These are phyloP conservation scores for Astropecten irregularis DNA, from an alignment of 53 echinoderm and acorn worm species.

Conservation along the genomic window DNA sequence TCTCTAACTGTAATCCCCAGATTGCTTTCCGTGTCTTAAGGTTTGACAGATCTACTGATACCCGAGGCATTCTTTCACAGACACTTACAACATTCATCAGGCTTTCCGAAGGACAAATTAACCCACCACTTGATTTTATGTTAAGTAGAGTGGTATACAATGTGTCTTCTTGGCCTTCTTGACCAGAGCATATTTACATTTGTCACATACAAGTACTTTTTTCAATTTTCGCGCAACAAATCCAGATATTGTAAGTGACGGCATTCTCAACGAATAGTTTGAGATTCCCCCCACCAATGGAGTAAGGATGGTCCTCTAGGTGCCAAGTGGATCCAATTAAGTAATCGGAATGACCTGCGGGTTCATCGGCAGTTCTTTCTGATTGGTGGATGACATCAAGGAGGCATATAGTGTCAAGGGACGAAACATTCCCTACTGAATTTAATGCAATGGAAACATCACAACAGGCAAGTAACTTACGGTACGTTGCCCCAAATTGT, in stretches of 20 bases:
- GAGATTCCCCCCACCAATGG: neutral
- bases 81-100: neutral
- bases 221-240: neutral
- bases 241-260: neutral
- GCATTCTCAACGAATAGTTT: neutral
- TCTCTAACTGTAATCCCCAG: neutral
- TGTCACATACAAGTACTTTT: neutral
- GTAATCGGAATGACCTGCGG: neutral
- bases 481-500: neutral
- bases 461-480: constrained; percentile 1
- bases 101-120: neutral
- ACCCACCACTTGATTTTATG: constrained; percentile 1
- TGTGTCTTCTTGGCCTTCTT: neutral
- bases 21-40: neutral
- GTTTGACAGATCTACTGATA: neutral
- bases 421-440: neutral
- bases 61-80: neutral
- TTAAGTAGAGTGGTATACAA: neutral
- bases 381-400: neutral
- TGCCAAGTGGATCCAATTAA: neutral
- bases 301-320: neutral
- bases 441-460: neutral
- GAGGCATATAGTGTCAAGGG: neutral
- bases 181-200: neutral
- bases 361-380: neutral